Conservation (phyloP, 2,113 vertebrate genomes). For the Crotalus helleri region DNA sequence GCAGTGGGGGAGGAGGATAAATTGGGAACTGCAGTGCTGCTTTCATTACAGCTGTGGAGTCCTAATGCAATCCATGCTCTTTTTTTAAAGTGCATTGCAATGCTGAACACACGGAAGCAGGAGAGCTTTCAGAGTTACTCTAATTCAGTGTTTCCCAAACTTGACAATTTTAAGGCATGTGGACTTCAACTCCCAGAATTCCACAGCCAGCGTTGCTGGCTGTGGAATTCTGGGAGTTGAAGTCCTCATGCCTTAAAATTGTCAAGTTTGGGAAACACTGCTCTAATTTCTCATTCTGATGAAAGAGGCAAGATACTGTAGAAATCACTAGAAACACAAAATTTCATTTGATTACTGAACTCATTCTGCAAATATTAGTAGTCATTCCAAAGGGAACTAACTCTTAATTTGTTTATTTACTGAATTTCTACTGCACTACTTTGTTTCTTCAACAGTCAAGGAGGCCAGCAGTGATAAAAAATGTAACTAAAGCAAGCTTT, state of each 20-base stretch:
- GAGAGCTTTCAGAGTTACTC: not conserved
- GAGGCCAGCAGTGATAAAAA: not conserved
- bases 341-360: not conserved
- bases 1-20: not conserved
- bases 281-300: not conserved
- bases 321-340: not conserved
- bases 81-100: not conserved
- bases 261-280: too few relatives aligned
- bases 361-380: not conserved
- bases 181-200: too few relatives aligned
- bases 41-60: not conserved
- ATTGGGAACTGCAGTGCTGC: not conserved
- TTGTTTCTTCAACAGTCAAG: not conserved
- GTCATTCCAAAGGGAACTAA: not conserved
- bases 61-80: not conserved
- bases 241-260: too few relatives aligned
- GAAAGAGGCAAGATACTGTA: not conserved
- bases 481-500: not conserved
- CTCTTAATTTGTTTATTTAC: not conserved
- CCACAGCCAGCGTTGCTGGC: too few relatives aligned
- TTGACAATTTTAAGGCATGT: too few relatives aligned
- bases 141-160: not conserved
- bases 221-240: too few relatives aligned
- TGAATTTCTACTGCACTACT: not conserved
- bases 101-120: not conserved